These are phyloP conservation scores for Idaea straminata DNA, from an alignment of 2,888 invertebrate species.

Conservation along the genomic window DNA sequence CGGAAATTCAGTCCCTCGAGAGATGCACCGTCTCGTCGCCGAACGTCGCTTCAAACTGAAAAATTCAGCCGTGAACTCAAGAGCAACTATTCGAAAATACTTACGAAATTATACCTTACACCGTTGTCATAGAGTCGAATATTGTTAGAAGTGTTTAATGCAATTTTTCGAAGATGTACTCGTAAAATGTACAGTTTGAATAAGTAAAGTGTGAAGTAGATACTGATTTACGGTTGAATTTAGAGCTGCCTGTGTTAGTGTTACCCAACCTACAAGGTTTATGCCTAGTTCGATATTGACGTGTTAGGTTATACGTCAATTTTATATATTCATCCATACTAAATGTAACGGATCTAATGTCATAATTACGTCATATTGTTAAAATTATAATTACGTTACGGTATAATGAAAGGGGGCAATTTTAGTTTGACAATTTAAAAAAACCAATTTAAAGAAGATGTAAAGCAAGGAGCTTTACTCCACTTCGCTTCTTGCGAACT, in stretches of 20 bases:
- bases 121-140: neutral
- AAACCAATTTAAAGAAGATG: too few species aligned
- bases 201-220: neutral
- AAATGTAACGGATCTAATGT: too few species aligned
- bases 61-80: neutral
- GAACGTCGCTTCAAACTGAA: neutral
- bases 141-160: neutral
- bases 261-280: too few species aligned
- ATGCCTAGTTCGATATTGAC: too few species aligned
- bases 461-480: too few species aligned
- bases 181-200: neutral
- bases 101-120: neutral
- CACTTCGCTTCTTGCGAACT: too few species aligned
- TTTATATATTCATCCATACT: too few species aligned
- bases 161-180: neutral
- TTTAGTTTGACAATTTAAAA: too few species aligned
- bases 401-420: too few species aligned
- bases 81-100: constrained; percentile 9
- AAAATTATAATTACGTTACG: too few species aligned
- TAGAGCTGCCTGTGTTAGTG: neutral
- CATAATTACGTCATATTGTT: too few species aligned
- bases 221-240: neutral
- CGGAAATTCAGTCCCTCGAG: neutral
- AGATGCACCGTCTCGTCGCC: neutral
- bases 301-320: too few species aligned